Evolutionary conservation across 2,113 vertebrate species (phyloP).

Genomic region (Chiloscyllium plagiosum): DNA sequence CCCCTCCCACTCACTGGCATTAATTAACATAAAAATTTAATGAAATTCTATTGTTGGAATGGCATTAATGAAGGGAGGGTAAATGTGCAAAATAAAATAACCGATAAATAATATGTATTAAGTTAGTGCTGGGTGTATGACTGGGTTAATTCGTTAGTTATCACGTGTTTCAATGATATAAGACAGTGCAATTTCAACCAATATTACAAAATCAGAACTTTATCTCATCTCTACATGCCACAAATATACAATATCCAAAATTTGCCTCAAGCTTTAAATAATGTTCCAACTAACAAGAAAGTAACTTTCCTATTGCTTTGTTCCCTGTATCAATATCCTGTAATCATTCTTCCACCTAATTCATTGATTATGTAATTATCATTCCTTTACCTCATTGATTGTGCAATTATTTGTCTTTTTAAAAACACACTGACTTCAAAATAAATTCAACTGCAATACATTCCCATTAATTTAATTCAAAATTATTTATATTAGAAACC

Average conservation of each 20-base stretch:
- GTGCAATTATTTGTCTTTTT: slow-evolving; percentile 15
- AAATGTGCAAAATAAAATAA: background rate
- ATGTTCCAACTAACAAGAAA: background rate
- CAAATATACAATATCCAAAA: background rate
- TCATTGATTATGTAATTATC: slow-evolving; percentile 33
- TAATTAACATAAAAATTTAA: background rate
- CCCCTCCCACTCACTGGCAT: background rate
- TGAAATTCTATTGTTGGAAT: background rate
- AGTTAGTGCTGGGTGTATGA: background rate
- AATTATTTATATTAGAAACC: background rate
- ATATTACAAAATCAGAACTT: background rate
- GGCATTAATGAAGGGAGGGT: background rate
- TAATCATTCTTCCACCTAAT: slow-evolving; percentile 11
- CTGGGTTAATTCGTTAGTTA: background rate
- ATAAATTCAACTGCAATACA: background rate
- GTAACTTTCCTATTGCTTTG: background rate
- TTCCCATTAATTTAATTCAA: background rate
- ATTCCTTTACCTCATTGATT: slow-evolving; percentile 18
- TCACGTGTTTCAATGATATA: background rate
- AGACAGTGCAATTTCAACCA: background rate
- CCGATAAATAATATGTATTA: background rate
- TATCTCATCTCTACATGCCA: background rate
- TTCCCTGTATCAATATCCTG: background rate
- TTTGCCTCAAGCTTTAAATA: background rate
- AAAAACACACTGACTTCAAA: background rate